Percentiles rank a stretch among this genome's conserved stretches.
phyloP scores from a whole-genome alignment of 2,888 invertebrate species.

The Volucella inflata region DNA sequence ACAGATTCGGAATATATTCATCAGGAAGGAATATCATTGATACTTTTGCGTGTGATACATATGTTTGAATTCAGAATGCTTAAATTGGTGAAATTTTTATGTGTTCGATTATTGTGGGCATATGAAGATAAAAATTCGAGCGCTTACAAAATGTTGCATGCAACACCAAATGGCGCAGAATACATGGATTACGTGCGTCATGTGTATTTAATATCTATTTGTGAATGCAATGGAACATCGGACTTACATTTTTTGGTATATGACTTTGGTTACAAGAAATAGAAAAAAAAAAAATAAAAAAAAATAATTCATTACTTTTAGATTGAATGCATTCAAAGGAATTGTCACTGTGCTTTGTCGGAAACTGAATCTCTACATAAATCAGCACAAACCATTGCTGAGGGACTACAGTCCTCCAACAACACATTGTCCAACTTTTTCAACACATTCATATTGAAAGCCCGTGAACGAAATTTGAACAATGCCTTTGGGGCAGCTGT shows the following conservation, averaged over 20 bases:
- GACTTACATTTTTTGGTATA: conserved; percentile 64
- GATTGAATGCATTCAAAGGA: conserved; percentile 59
- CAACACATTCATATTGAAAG: conserved; percentile 40
- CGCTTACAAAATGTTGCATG: conserved; percentile 34
- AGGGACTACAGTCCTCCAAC: conserved; percentile 34
- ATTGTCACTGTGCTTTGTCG: conserved; percentile 1
- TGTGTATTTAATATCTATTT: conserved; percentile 50
- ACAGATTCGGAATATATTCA: conserved; percentile 64
- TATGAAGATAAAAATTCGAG: conserved; percentile 76
- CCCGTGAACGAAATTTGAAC: conserved; percentile 13
- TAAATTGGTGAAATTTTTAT: conserved; percentile 80
- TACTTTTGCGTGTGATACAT: conserved; percentile 80
- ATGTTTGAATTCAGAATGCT: conserved; percentile 80
- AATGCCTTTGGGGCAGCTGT: conserved; percentile 45
- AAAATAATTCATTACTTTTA: conserved; percentile 2
- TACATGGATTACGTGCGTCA: conserved; percentile 49
- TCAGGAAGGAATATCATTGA: conserved; percentile 79
- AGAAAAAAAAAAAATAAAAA: background rate
- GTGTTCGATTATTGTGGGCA: conserved; percentile 80
- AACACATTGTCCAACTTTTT: conserved; percentile 42
- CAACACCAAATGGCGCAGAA: conserved; percentile 29
- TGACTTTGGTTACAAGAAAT: background rate
- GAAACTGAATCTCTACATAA: conserved; percentile 23
- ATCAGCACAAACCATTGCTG: conserved; percentile 37
- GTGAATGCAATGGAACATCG: conserved; percentile 31